Base-by-base conservation (phyloP, 2,888 invertebrate species). In the Sinelater perroti region DNA sequence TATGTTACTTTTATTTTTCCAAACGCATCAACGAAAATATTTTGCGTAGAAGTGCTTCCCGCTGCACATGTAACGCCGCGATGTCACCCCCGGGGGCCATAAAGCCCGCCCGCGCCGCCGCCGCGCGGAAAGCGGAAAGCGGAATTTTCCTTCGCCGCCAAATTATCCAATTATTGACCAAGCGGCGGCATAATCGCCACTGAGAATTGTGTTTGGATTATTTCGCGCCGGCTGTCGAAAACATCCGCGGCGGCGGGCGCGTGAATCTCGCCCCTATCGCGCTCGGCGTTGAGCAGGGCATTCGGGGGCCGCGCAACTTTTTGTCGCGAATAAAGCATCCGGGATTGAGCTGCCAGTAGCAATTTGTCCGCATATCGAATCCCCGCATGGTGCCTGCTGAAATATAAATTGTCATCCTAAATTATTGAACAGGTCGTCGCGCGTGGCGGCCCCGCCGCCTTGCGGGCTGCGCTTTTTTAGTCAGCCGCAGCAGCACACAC, bases 271-370 rank as follows among this genome's bases (percentile, higher is more conserved):
- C 67, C 68, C 68, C 62, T 72, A 67, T 64, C 64, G 62, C 62
- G 31, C 26, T 14, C 38, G 44, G 42, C 57, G 42, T 56, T 59
- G 55, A 61, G 62, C 59, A 50, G 56, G 63, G 38, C 50, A 61
- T 64, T 66, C 56, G 44, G 60, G 61, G 57, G 57, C 61, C 63
- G 62, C 61, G 63, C 63, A 67, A 67, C 66, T 68, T 71, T 70
- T 62, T 67, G 64, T 65, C 58, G 52, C 64, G 65, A 64, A 70
- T 67, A 71, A 70, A 62, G 66, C 70, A 59, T 62, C 57, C 67
- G 63, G 67, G 70, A 75, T 73, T 74, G 75, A 74, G 72, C 74
- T 74, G 75, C 72, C 75, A 74, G 66, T 67, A 72, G 70, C 75
- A 75, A 74, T 74, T 74, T 73, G 63, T 67, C 64, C 52, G 67